phyloP scores from a whole-genome alignment of 2,888 invertebrate species.

The Synanthedon formicaeformis region DNA sequence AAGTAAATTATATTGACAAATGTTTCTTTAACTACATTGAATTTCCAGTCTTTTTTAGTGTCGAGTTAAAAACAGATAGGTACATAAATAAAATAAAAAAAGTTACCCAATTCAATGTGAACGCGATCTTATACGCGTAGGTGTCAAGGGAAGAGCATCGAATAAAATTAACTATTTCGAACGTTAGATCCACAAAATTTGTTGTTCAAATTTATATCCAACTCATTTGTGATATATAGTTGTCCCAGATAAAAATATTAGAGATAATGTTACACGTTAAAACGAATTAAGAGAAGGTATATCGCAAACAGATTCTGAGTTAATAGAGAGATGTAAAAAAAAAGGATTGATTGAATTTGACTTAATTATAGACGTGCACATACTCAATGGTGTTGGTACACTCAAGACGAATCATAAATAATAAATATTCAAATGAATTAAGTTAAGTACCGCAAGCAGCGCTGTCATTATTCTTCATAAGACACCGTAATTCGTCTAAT shows the following conservation, averaged over 20 bases:
- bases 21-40: too few relatives aligned
- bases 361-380: constrained; percentile 27
- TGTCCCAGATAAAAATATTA: constrained; percentile 9
- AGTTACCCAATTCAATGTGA: constrained; percentile 21
- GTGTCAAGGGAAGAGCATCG: constrained; percentile 34
- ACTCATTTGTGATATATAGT: constrained; percentile 31
- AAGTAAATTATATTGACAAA: too few relatives aligned
- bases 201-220: constrained; percentile 43
- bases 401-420: constrained; percentile 46
- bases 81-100: too few relatives aligned
- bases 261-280: too few relatives aligned
- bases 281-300: constrained; percentile 8
- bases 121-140: constrained; percentile 29
- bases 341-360: constrained; percentile 34
- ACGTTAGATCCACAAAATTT: constrained; percentile 35
- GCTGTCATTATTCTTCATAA: constrained; percentile 66
- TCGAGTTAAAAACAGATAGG: too few relatives aligned
- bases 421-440: constrained; percentile 56
- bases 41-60: too few relatives aligned
- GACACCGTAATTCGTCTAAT: constrained; percentile 55
- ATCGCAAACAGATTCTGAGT: constrained; percentile 8
- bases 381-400: constrained; percentile 38
- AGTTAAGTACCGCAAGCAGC: constrained; percentile 56
- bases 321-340: constrained; percentile 9
- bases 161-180: constrained; percentile 35